phyloP scores from a whole-genome alignment of 2,888 invertebrate genomes.

The Cordilura impudica region DNA sequence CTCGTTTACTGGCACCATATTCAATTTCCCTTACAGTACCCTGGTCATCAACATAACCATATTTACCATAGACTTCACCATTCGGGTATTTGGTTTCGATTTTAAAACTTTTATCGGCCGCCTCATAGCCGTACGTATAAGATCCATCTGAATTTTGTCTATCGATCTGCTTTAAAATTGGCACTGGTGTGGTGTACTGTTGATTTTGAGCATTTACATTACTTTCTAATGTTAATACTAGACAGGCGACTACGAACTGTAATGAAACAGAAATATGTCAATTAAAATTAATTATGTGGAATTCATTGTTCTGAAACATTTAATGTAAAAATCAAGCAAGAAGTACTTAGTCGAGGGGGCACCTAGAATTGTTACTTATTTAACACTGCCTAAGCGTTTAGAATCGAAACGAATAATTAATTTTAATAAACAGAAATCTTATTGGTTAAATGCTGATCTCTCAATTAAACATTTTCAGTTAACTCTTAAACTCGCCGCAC shows the following conservation, averaged over 20 bases:
- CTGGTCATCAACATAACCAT: slow-evolving; percentile 90
- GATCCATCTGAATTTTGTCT: slow-evolving; percentile 92
- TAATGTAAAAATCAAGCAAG: too few species aligned
- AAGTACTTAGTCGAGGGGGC: too few species aligned
- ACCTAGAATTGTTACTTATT: too few species aligned
- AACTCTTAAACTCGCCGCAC: too few species aligned
- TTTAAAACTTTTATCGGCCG: slow-evolving; percentile 91
- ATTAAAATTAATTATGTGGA: too few species aligned
- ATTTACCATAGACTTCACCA: slow-evolving; percentile 92
- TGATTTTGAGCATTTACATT: slow-evolving; percentile 75
- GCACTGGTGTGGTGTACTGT: slow-evolving; percentile 86
- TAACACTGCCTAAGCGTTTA: too few species aligned
- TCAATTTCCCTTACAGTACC: slow-evolving; percentile 88
- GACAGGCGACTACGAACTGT: slow-evolving; percentile 58
- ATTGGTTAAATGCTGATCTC: too few species aligned
- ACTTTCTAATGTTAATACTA: slow-evolving; percentile 63
- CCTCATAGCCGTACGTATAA: slow-evolving; percentile 93
- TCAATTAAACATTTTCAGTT: too few species aligned
- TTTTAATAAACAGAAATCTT: too few species aligned
- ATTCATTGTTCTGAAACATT: too few species aligned
- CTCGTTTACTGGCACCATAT: slow-evolving; percentile 89
- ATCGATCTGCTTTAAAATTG: slow-evolving; percentile 90
- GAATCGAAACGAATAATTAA: too few species aligned
- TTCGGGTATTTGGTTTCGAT: slow-evolving; percentile 91
- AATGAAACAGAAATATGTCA: slow-evolving; percentile 8